Percentiles rank a stretch among this genome's conserved stretches.
Conservation (phyloP, 2,797 vertebrate genomes). For the Sebastes glaucus region DNA sequence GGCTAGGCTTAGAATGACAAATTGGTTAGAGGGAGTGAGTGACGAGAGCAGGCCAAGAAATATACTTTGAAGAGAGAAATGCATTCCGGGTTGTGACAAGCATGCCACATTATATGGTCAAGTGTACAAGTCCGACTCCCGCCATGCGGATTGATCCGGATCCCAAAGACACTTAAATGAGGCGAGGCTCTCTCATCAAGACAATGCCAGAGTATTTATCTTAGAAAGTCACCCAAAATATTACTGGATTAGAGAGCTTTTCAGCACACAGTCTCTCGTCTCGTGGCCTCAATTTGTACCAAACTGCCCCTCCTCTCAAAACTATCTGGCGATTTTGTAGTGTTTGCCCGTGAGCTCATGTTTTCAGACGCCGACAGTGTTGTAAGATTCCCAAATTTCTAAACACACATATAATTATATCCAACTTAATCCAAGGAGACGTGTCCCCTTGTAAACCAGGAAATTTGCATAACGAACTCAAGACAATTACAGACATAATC, state of each 20-base stretch:
- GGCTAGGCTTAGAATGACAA: slow-evolving; percentile 85
- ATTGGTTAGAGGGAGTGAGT: slow-evolving; percentile 84
- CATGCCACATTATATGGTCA: slow-evolving; percentile 80
- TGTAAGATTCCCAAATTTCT: slow-evolving; percentile 6
- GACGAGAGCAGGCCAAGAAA: slow-evolving; percentile 81
- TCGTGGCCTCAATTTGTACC: slow-evolving; percentile 69
- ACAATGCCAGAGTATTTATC: slow-evolving; percentile 79
- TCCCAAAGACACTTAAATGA: slow-evolving; percentile 78
- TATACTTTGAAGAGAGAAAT: slow-evolving; percentile 81
- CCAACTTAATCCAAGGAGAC: slow-evolving; percentile 22
- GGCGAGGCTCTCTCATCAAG: slow-evolving; percentile 65
- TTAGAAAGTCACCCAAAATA: slow-evolving; percentile 79
- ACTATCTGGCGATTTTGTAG: slow-evolving; percentile 18
- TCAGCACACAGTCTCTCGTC: slow-evolving; percentile 61
- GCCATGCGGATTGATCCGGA: slow-evolving; percentile 69
- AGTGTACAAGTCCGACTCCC: slow-evolving; percentile 71
- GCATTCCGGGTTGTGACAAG: slow-evolving; percentile 75
- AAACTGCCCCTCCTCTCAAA: slow-evolving; percentile 35
- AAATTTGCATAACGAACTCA: slow-evolving; percentile 33
- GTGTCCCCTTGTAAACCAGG: slow-evolving; percentile 6
- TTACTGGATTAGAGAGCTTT: slow-evolving; percentile 75
- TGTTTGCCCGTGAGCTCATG: slow-evolving; percentile 25
- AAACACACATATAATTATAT: slow-evolving; percentile 22
- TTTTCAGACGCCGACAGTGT: neutral
- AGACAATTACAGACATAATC: slow-evolving; percentile 35